Evolutionary conservation across 1,140 invertebrate species (phyloP), one percentile per base, ranked within the genome.

Genomic region (Saccostrea cuccullata): DNA sequence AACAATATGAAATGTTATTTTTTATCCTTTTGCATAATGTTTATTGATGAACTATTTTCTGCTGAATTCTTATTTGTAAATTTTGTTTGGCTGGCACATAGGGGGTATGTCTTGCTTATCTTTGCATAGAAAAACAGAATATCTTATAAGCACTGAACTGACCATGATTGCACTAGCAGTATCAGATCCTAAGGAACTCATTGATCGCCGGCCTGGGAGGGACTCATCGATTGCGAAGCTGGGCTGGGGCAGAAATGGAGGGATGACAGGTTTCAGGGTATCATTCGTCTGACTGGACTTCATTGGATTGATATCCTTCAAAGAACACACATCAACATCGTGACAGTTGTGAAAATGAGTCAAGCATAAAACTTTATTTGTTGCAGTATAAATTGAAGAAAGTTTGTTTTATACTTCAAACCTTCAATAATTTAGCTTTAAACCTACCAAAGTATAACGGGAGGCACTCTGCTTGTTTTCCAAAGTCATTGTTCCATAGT

Each of bases 241-340:
- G 1, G 94, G 94, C 17, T 91, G 92, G 4, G 94, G 94, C 36
- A 94, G 88, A 90, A 95, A 94, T 87, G 94, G 94, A 26, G 94
- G 94, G 36, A 94, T 94, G 3, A 94, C 94, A 55, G 94, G 93
- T 86, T 95, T 95, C 60, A 95, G 87, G 13, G 93, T 94, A 23
- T 94, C 94, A 89, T 90, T 93, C 17, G 90, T 90, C 90, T 91
- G 67, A 20, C 77, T 91, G 20, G 92, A 93, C 85, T 91, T 92
- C 55, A 93, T 91, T 2, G 93, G 91, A 85, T 93, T 94, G 26
- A 93, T 93, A 83, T 93, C 93, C 94, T 94, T 89, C 36, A 91
- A 89, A 83, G 2, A 58, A 70, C 85, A 77, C 30, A 40, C 84
- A 23, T 84, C n/a, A 60, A 82, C 3, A 4, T 30, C 36, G 9